These are phyloP conservation scores for Macaca fascicularis DNA, from an alignment of 2,113 vertebrate genomes.

Conservation along the genomic window DNA sequence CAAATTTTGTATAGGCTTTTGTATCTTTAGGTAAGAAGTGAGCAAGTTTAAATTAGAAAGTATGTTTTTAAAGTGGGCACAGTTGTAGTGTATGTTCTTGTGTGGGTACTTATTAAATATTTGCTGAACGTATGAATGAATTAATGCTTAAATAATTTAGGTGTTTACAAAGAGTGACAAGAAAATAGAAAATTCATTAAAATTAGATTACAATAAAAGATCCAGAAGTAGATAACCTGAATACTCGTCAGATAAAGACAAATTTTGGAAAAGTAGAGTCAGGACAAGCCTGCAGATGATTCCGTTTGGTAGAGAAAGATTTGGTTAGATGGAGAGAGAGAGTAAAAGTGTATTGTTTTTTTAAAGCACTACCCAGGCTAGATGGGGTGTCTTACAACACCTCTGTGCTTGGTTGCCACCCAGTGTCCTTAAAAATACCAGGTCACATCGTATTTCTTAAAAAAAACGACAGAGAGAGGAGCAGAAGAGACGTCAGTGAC, in stretches of 20 bases:
- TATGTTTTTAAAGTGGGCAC: not conserved
- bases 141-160: conserved; percentile 44
- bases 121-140: not conserved
- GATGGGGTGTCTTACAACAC: not conserved
- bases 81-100: not conserved
- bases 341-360: not conserved
- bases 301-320: not conserved
- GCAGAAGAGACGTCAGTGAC: not conserved
- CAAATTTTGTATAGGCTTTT: not conserved
- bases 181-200: conserved; percentile 42
- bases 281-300: not conserved
- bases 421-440: not conserved
- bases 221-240: conserved; percentile 31
- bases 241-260: not conserved
- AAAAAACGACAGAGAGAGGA: not conserved
- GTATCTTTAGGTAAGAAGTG: not conserved
- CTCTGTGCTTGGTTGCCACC: not conserved
- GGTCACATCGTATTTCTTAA: not conserved
- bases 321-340: not conserved
- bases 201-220: conserved; percentile 45
- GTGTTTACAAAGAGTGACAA: conserved; percentile 33
- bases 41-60: conserved; percentile 34
- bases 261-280: not conserved
- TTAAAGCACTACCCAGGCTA: not conserved
- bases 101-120: conserved; percentile 34